phyloP scores from a whole-genome alignment of 2,888 invertebrate genomes.

The Heliconius sara region DNA sequence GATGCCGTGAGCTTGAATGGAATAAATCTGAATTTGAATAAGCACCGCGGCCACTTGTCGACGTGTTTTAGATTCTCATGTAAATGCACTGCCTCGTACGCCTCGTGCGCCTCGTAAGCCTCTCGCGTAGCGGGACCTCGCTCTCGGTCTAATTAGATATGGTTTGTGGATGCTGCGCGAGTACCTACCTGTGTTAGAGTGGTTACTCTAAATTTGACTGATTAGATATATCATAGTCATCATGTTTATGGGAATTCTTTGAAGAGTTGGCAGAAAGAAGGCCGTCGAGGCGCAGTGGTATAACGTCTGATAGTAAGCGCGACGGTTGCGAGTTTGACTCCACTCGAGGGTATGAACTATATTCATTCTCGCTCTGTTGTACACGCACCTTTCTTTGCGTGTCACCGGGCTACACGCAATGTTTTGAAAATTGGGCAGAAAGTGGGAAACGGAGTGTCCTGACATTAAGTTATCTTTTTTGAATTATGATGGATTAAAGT shows the following conservation, averaged over 20 bases:
- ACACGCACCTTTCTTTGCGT: no score
- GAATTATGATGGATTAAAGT: no score
- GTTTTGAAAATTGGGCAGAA: no score
- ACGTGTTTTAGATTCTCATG: conserved; percentile 54
- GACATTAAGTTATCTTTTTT: no score
- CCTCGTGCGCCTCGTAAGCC: not conserved
- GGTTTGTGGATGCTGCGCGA: conserved; percentile 9
- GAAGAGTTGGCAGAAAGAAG: not conserved
- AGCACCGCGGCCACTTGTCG: conserved; percentile 43
- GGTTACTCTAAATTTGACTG: conserved; percentile 12
- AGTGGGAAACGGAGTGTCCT: no score
- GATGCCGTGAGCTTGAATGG: conserved; percentile 42
- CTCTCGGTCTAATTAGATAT: conserved; percentile 22
- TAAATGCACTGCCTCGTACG: conserved; percentile 48
- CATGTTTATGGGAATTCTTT: not conserved
- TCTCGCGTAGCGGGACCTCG: conserved; percentile 19
- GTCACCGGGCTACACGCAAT: no score
- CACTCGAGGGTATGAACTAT: no score
- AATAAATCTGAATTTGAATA: conserved; percentile 51
- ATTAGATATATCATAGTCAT: not conserved
- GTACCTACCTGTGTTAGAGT: not conserved
- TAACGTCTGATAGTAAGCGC: not conserved
- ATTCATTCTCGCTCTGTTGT: no score
- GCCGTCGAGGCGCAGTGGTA: not conserved
- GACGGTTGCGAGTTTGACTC: not conserved